Percentiles rank a stretch among this genome's conserved stretches.
Evolutionary conservation across 2,888 invertebrate species (phyloP).

Genomic region (Thereva unica): DNA sequence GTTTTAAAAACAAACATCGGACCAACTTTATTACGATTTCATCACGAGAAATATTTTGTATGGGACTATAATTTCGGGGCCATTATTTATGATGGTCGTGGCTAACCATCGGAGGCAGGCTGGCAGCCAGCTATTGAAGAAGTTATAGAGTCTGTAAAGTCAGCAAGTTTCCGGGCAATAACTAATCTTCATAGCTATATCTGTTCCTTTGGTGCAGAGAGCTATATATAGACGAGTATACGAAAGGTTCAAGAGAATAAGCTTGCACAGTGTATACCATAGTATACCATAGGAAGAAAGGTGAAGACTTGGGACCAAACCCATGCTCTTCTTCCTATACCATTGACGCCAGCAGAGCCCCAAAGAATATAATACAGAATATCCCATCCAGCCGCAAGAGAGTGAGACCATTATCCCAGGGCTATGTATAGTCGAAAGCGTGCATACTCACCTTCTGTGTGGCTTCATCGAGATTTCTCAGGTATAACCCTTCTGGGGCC

Average conservation of each 20-base stretch:
- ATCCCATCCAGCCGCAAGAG: not conserved
- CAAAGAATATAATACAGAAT: not conserved
- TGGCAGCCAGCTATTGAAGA: conserved; percentile 22
- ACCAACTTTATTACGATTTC: conserved; percentile 38
- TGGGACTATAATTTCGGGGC: conserved; percentile 39
- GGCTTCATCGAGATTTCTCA: conserved; percentile 14
- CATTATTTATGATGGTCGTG: conserved; percentile 41
- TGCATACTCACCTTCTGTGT: conserved; percentile 15
- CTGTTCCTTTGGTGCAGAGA: conserved; percentile 11
- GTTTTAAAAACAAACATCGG: conserved; percentile 24
- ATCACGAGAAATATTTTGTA: conserved; percentile 39
- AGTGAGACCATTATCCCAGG: conserved; percentile 8
- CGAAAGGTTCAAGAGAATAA: not conserved
- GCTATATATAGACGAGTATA: not conserved
- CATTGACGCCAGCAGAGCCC: conserved; percentile 28
- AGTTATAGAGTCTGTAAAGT: conserved; percentile 3
- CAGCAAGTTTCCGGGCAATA: conserved; percentile 11
- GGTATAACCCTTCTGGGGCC: conserved; percentile 22
- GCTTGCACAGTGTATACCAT: not conserved
- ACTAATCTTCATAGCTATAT: not conserved
- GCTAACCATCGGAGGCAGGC: conserved; percentile 28
- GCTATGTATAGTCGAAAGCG: not conserved
- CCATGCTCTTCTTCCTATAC: conserved; percentile 9
- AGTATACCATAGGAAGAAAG: not conserved
- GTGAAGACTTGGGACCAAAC: conserved; percentile 21